Base-by-base conservation (phyloP, 1,140 invertebrate species). In the Orchesella cincta region DNA sequence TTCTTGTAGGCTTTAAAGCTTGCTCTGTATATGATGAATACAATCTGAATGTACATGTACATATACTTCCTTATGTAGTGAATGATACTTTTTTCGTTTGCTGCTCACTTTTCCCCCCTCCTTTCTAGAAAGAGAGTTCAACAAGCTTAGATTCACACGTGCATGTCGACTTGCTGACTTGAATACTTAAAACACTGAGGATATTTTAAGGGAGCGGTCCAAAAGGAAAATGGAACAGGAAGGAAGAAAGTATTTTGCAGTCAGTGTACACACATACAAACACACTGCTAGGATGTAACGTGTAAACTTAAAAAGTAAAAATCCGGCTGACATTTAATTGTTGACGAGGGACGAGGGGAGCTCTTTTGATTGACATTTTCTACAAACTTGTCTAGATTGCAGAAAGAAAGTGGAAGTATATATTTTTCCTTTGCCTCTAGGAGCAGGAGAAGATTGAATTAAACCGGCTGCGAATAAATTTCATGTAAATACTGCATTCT, bases 81-180 rank as follows among this genome's bases (percentile, higher is more conserved):
- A n/a, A 57, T 57, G 54, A 57, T 57, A 57, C 54, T 23, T 57
- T 57, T 57, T 57, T 23, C 54, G 12, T 57, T 57, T 57, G 39
- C 23, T 57, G 54, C 54, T 57, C 23, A n/a, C 8, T 57, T 26
- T 57, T 57, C 23, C 12, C 54, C 26, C 18, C 39, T 46, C 18
- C 39, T 18, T 46, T 18, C 39, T 46, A 46, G 8, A 57, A n/a
- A 14, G 5, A 33, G 5, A 67, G 62, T 67, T n/a, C n/a, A 67
- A 67, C 62, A 31, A 31, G n/a, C 62, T 67, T 67, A 67, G 62
- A 67, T 33, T 67, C 62, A 67, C 62, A 67, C 62, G 62, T 67
- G 62, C 62, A 67, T 67, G 62, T 67, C 62, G 62, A 31, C 62
- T 67, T 67, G 29, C 28, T 67, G 62, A 67, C 28, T 31, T 14